A percentile compares a stretch with the other conserved stretches of the same genome.
Evolutionary conservation across 1,140 invertebrate genomes (phyloP).

Genomic region (Stegodyphus mimosarum): DNA sequence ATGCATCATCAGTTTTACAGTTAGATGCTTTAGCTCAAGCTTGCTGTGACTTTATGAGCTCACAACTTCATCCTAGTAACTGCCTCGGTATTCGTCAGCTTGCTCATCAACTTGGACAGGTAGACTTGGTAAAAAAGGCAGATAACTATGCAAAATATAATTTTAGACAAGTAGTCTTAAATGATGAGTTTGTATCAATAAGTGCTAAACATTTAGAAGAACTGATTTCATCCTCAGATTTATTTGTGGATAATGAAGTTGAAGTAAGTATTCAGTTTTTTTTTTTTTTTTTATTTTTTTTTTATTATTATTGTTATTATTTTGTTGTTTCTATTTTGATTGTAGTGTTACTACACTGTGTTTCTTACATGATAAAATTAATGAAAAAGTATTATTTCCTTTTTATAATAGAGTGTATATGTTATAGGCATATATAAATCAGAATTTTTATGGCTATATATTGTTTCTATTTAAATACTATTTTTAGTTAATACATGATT

Average conservation of each 20-base stretch:
- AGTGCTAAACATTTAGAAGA: conserved; percentile 61
- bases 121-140: conserved; percentile 13
- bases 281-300: conserved; percentile 9
- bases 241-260: conserved; percentile 61
- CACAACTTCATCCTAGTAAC: conserved; percentile 77
- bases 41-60: conserved; percentile 76
- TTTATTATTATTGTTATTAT: too few relatives aligned
- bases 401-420: too few relatives aligned
- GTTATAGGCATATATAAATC: too few relatives aligned
- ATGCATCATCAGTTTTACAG: conserved; percentile 79
- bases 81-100: conserved; percentile 67
- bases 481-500: too few relatives aligned
- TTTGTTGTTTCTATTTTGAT: not conserved
- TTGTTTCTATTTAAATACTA: too few relatives aligned
- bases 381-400: too few relatives aligned
- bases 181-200: conserved; percentile 84
- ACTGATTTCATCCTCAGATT: conserved; percentile 57
- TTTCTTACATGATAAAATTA: not conserved
- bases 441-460: too few relatives aligned
- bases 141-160: conserved; percentile 30
- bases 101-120: conserved; percentile 39
- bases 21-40: conserved; percentile 76
- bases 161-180: conserved; percentile 75
- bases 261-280: conserved; percentile 46
- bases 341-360: not conserved